A percentile compares a stretch with the other conserved stretches of the same genome.
Evolutionary conservation across 2,888 invertebrate species (phyloP).

Genomic region (Drosophila formosana): DNA sequence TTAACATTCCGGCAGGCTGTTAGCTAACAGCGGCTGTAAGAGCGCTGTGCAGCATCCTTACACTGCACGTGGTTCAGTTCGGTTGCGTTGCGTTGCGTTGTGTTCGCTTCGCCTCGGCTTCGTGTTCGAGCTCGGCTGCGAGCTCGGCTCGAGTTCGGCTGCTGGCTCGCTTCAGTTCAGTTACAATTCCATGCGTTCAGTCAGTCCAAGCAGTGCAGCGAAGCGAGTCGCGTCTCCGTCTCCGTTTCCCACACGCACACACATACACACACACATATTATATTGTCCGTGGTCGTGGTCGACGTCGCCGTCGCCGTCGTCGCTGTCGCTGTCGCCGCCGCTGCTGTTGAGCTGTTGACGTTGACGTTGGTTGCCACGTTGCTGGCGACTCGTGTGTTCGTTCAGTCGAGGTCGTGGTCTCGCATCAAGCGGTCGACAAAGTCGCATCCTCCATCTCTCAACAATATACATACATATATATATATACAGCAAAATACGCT

Average conservation of each 20-base stretch:
- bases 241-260: conserved; percentile 12
- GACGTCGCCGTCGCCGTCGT: conserved; percentile 44
- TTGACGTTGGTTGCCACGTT: conserved; percentile 22
- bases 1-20: conserved; percentile 50
- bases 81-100: conserved; percentile 4
- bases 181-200: conserved; percentile 22
- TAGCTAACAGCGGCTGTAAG: conserved; percentile 39
- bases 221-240: conserved; percentile 54
- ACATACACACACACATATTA: conserved; percentile 8
- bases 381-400: conserved; percentile 36
- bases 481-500: neutral
- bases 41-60: conserved; percentile 25
- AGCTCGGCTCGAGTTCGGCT: neutral
- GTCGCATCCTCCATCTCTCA: conserved; percentile 22
- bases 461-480: neutral
- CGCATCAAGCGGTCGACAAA: conserved; percentile 66
- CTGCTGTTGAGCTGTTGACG: conserved; percentile 7
- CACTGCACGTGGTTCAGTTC: conserved; percentile 36
- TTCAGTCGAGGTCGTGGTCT: conserved; percentile 70
- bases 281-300: conserved; percentile 60
- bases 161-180: conserved; percentile 20
- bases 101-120: neutral
- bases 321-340: conserved; percentile 26
- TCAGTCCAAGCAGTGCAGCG: conserved; percentile 61
- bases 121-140: neutral